These are phyloP conservation scores for Syrphus vitripennis DNA, from an alignment of 2,888 invertebrate species.

Conservation along the genomic window DNA sequence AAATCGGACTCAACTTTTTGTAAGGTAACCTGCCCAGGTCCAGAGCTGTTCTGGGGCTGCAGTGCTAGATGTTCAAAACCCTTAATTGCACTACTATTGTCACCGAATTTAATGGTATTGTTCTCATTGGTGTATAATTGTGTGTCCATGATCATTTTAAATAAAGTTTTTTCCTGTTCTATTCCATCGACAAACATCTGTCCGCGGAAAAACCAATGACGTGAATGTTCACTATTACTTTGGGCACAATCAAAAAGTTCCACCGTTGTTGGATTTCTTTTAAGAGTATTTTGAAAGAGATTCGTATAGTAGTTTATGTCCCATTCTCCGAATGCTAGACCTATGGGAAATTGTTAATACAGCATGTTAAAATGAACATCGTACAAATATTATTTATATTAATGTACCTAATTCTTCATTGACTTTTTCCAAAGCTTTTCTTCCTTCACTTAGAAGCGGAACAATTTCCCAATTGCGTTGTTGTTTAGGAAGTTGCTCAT, in stretches of 20 bases:
- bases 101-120: slow-evolving; percentile 98
- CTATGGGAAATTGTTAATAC: slow-evolving; percentile 79
- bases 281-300: slow-evolving; percentile 90
- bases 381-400: too few species aligned
- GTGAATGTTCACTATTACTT: slow-evolving; percentile 98
- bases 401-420: slow-evolving; percentile 87
- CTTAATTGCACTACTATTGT: slow-evolving; percentile 97
- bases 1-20: slow-evolving; percentile 88
- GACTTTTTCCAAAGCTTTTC: slow-evolving; percentile 90
- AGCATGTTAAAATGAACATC: neutral
- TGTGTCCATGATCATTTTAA: slow-evolving; percentile 96
- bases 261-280: slow-evolving; percentile 97
- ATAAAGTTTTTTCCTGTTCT: slow-evolving; percentile 89
- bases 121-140: slow-evolving; percentile 92
- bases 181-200: slow-evolving; percentile 91
- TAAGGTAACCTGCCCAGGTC: slow-evolving; percentile 85
- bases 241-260: slow-evolving; percentile 99
- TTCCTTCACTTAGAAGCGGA: slow-evolving; percentile 90
- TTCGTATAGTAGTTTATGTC: slow-evolving; percentile 95
- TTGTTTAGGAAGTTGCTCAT: slow-evolving; percentile 85
- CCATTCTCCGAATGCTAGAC: slow-evolving; percentile 95
- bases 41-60: slow-evolving; percentile 84
- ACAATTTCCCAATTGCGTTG: slow-evolving; percentile 92
- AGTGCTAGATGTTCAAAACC: slow-evolving; percentile 89
- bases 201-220: slow-evolving; percentile 99